phyloP scores from a whole-genome alignment of 1,140 invertebrate species.

The Apocrypta bakeri region DNA sequence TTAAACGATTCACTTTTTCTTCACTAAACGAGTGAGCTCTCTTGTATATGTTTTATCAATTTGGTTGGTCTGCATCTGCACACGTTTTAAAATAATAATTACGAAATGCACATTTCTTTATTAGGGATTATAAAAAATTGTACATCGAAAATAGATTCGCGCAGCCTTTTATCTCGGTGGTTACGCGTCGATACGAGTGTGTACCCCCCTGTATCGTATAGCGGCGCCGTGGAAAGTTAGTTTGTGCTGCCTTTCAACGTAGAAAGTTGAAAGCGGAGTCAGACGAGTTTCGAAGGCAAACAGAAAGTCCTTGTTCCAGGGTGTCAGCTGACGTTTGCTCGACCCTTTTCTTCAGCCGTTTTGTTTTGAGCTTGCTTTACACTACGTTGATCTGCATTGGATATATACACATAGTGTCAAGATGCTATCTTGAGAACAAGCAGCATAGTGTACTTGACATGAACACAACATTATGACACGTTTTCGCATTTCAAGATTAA shows the following conservation, averaged over 20 bases:
- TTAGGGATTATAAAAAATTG: no score
- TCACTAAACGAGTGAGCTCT: background rate
- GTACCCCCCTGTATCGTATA: no score
- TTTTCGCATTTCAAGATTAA: background rate
- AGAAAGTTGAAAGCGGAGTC: slow-evolving; percentile 4
- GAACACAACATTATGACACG: background rate
- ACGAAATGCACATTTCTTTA: no score
- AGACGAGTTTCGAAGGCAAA: background rate
- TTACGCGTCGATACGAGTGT: no score
- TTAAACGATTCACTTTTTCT: background rate
- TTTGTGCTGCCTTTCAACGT: background rate
- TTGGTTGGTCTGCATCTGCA: no score
- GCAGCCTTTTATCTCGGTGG: no score
- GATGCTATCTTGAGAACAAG: background rate
- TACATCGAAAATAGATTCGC: no score
- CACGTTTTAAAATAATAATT: no score
- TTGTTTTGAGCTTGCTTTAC: background rate
- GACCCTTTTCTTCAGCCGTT: background rate
- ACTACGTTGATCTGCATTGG: background rate
- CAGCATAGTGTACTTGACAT: background rate
- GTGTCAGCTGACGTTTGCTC: slow-evolving; percentile 8
- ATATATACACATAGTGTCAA: background rate
- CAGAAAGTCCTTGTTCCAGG: slow-evolving; percentile 3
- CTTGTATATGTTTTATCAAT: no score
- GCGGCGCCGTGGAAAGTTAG: background rate